Evolutionary conservation across 92 coral and sea anemone species (phyloP), one percentile per base, ranked within the genome.

Genomic region (Muricea muricata): DNA sequence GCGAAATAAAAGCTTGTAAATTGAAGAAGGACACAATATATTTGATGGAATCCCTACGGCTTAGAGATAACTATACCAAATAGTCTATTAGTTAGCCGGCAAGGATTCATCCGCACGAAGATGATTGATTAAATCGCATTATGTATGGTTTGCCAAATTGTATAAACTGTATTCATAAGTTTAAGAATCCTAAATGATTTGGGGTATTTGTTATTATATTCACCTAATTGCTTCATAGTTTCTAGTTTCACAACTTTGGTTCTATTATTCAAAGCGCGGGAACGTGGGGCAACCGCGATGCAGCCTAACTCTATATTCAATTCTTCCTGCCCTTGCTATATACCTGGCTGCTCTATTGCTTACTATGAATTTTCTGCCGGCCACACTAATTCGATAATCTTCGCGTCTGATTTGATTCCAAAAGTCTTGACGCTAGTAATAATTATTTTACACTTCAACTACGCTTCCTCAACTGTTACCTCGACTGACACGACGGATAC

Each of bases 101-200:
- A 6, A 54, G 7, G 4, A 54, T n/a, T 6, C n/a, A 54, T 15
- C 6, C 42, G 42, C 5, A 37, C 42, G 3, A n/a, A 26, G 37
- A 26, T 63, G 37, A 63, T 28, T 63, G 70, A 63, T 63, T 30
- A 63, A 63, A 63, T 63, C 70, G 70, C 70, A 63, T 63, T 63
- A 63, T 30, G 70, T 39, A 30, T 26, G 70, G 37, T 63, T 63
- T 60, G 70, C 37, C 70, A 63, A 63, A 63, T 30, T 63, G 39
- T 63, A 29, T 30, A 26, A 63, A 63, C n/a, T 63, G 70, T 28
- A 32, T 63, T 63, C 30, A 63, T 63, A 28, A 63, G 34, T 63
- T 63, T 63, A 12, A 26, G 30, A 63, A 63, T 63, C 13, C 70
- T 63, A 63, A 63, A 20, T 63, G 70, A 63, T 63, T 7, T 63